phyloP scores from a whole-genome alignment of 2,888 invertebrate genomes.

The Hyles lineata region DNA sequence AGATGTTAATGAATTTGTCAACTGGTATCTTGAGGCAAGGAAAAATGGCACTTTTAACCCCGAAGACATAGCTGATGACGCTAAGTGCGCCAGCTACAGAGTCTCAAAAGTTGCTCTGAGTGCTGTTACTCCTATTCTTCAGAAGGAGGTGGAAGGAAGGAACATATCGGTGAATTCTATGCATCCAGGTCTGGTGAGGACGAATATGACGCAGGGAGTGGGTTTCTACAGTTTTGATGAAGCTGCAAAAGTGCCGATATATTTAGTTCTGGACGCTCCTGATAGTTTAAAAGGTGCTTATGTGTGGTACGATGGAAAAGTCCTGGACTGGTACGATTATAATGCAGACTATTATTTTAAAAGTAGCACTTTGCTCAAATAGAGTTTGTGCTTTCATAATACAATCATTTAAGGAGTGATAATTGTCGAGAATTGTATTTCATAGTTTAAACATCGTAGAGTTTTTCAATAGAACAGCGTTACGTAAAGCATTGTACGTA shows the following conservation, averaged over 20 bases:
- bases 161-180: slow-evolving; percentile 86
- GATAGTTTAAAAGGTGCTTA: slow-evolving; percentile 85
- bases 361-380: slow-evolving; percentile 42
- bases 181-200: slow-evolving; percentile 91
- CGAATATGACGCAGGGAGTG: slow-evolving; percentile 89
- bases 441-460: too few relatives aligned
- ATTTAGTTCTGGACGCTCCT: slow-evolving; percentile 81
- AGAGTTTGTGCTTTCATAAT: background rate
- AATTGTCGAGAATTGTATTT: background rate
- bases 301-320: slow-evolving; percentile 85
- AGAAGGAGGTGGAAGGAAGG: slow-evolving; percentile 82
- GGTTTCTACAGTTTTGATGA: slow-evolving; percentile 84
- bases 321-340: slow-evolving; percentile 84
- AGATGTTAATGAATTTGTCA: slow-evolving; percentile 82
- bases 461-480: too few relatives aligned
- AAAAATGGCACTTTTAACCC: slow-evolving; percentile 60
- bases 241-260: slow-evolving; percentile 83
- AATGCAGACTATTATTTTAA: slow-evolving; percentile 67
- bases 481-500: too few relatives aligned
- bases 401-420: background rate
- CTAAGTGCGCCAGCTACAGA: slow-evolving; percentile 85
- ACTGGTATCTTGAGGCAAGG: slow-evolving; percentile 84
- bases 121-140: slow-evolving; percentile 88
- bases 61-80: slow-evolving; percentile 74
- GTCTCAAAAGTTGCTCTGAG: slow-evolving; percentile 90